A percentile compares a stretch with the other conserved stretches of the same genome.
Conservation (phyloP, 2,113 vertebrate species). For the Zapus hudsonius region DNA sequence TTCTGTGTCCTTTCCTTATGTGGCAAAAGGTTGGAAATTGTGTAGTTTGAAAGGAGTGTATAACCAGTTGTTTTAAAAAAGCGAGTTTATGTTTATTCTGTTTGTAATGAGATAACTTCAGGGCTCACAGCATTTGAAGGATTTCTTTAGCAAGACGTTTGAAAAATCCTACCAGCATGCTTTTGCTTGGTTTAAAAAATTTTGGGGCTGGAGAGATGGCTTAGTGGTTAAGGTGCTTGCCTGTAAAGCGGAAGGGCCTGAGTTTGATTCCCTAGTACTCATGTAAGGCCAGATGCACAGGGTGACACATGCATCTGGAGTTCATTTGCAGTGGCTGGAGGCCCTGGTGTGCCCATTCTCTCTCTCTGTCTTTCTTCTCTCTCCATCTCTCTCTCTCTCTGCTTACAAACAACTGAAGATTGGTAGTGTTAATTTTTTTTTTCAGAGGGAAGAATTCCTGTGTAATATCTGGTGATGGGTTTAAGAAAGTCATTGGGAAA, state of each 20-base stretch:
- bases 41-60: background rate
- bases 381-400: too few relatives aligned
- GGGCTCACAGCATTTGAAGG: background rate
- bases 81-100: background rate
- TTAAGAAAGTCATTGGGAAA: background rate
- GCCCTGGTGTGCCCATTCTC: too few relatives aligned
- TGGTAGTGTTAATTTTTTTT: too few relatives aligned
- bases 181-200: background rate
- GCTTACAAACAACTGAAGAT: too few relatives aligned
- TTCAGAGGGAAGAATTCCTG: background rate
- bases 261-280: too few relatives aligned
- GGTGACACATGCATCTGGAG: too few relatives aligned
- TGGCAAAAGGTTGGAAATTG: background rate
- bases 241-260: too few relatives aligned
- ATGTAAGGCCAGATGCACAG: too few relatives aligned
- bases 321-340: too few relatives aligned
- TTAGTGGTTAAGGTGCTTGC: too few relatives aligned
- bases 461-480: background rate
- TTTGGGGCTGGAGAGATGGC: too few relatives aligned
- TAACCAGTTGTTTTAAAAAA: background rate
- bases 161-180: background rate
- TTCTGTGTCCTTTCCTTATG: background rate
- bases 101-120: background rate
- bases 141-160: constrained; percentile 36
- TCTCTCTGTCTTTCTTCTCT: too few relatives aligned